Conservation (phyloP, 2,888 invertebrate genomes). For the Apotomis capreana region DNA sequence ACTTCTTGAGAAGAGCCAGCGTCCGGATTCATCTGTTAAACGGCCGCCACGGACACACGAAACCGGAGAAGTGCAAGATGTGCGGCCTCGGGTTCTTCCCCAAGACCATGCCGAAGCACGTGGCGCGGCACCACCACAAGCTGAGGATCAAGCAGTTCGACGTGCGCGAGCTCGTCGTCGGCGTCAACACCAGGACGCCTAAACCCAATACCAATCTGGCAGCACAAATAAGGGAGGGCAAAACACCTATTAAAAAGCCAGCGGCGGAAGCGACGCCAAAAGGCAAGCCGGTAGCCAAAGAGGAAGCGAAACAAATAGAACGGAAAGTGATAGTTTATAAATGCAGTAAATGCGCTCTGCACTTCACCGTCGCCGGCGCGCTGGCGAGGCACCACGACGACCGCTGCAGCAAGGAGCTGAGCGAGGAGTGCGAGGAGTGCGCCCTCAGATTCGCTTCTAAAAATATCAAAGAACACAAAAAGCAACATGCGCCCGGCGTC, state of each 20-base stretch:
- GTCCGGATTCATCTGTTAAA: slow-evolving; percentile 2
- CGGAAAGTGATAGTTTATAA: slow-evolving; percentile 10
- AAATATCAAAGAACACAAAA: slow-evolving; percentile 27
- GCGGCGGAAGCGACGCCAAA: background rate
- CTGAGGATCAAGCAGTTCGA: slow-evolving; percentile 16
- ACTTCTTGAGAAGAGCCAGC: slow-evolving; percentile 5
- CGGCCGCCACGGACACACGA: background rate
- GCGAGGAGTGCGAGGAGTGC: slow-evolving; percentile 21
- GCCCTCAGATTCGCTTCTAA: slow-evolving; percentile 20
- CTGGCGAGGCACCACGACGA: slow-evolving; percentile 22
- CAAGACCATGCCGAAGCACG: slow-evolving; percentile 11
- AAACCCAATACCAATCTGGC: background rate
- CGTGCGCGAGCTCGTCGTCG: background rate
- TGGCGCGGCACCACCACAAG: slow-evolving; percentile 21
- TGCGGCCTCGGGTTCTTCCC: slow-evolving; percentile 17
- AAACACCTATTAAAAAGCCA: no score
- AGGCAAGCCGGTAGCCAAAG: background rate
- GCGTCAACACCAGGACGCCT: background rate
- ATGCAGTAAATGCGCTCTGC: slow-evolving; percentile 27
- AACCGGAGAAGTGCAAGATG: background rate
- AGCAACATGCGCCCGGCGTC: slow-evolving; percentile 3
- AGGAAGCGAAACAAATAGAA: background rate
- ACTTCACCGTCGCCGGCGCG: slow-evolving; percentile 15
- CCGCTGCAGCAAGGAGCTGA: slow-evolving; percentile 31
- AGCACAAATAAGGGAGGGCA: no score